Evolutionary conservation across 53 echinoderm and acorn worm species (phyloP), one percentile per base, ranked within the genome.

Genomic region (Hippasteria phrygiana): DNA sequence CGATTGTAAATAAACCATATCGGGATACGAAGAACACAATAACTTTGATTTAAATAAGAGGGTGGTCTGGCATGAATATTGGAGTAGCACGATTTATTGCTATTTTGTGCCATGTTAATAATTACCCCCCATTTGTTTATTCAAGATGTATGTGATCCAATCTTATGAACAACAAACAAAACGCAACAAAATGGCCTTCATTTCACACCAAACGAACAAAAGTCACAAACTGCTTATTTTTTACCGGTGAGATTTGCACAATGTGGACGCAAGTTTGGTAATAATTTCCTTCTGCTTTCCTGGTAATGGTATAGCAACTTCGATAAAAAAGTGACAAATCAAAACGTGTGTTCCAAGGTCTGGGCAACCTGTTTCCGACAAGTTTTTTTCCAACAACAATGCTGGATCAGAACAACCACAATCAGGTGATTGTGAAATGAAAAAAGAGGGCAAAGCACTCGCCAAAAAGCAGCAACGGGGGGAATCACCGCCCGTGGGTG

Each of bases 1-100:
- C 42, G 56, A 59, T 24, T 79, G 62, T 79, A 79, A 79, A 79
- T 62, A 79, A 62, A 62, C 62, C 14, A 38, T 4, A 36, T 34
- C 27, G 13, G 77, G 59, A 29, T 34, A 28, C 41, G 56, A 42
- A 41, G 20, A 73, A 73, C 20, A 73, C n/a, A 43, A 14, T 71
- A 71, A 20, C 5, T 20, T 20, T 5, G 17, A 34, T 2, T 67
- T 3, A 67, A 33, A 36, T 36, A 33, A 3, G 69, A 35, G 10
- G 33, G 10, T 35, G 69, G 69, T 14, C 8, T 48, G 8, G 14
- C 48, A 10, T 48, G 48, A 48, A 48, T 14, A 10, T 48, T 48
- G 48, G 14, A 48, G 48, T 14, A 48, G 14, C 48, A 48, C 48
- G 14, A 48, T 10, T 14, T 14, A 48, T 48, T 48, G 8, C 14